Conservation (phyloP, 23 tunicate species). For the Botrylloides violaceus region DNA sequence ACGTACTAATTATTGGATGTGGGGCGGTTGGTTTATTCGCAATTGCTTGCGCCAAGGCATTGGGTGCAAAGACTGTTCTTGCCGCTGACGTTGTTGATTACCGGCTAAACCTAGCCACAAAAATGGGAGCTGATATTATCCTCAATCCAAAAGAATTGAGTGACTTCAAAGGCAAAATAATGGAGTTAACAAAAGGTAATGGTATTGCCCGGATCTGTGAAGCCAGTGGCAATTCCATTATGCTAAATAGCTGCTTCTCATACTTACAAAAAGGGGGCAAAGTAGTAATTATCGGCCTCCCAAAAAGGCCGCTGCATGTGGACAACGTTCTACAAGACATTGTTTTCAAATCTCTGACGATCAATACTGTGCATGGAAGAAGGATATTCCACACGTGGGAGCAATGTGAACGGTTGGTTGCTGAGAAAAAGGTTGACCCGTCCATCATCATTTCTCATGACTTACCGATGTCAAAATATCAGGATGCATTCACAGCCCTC, state of each 20-base stretch:
- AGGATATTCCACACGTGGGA: conserved; percentile 96
- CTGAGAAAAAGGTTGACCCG: conserved; percentile 61
- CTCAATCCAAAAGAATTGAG: conserved; percentile 42
- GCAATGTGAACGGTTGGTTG: conserved; percentile 84
- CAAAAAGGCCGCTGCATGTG: conserved; percentile 71
- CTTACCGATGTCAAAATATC: conserved; percentile 45
- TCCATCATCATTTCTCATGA: conserved; percentile 62
- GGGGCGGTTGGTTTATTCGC: conserved; percentile 96
- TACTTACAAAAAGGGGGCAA: conserved; percentile 94
- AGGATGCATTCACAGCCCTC: conserved; percentile 63
- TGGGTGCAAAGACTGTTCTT: conserved; percentile 62
- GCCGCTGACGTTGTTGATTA: conserved; percentile 66
- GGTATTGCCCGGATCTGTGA: conserved; percentile 96
- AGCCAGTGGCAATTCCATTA: conserved; percentile 69
- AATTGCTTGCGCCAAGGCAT: conserved; percentile 81
- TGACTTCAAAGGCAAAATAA: conserved; percentile 43
- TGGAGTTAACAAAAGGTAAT: conserved; percentile 69
- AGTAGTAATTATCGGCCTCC: conserved; percentile 65
- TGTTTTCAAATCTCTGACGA: conserved; percentile 73
- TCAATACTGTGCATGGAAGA: conserved; percentile 88
- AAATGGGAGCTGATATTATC: conserved; percentile 85
- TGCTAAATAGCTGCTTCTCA: conserved; percentile 73
- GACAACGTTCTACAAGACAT: conserved; percentile 87
- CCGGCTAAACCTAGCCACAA: conserved; percentile 49
- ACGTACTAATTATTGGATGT: conserved; percentile 92